A percentile compares a stretch with the other conserved stretches of the same genome.
These are phyloP conservation scores for Limosa lapponica DNA, from an alignment of 2,797 vertebrate genomes.

Conservation along the genomic window DNA sequence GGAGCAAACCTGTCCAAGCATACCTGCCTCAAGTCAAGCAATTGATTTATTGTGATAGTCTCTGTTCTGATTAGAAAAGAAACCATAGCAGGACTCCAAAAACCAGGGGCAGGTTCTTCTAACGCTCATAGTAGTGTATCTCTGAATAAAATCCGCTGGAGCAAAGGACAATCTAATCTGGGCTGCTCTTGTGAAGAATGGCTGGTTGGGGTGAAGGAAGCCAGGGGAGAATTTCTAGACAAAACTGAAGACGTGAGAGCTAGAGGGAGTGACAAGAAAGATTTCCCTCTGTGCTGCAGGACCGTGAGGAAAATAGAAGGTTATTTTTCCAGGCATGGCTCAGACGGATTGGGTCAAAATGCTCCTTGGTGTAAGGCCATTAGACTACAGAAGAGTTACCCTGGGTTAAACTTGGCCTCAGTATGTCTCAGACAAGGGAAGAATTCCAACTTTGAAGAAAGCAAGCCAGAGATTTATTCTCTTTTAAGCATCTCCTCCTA, in stretches of 20 bases:
- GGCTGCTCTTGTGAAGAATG: neutral
- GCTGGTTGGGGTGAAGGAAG: neutral
- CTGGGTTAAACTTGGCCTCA: slow-evolving; percentile 25
- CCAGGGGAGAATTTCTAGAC: neutral
- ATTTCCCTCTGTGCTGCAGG: neutral
- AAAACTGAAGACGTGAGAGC: neutral
- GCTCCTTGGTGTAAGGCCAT: neutral
- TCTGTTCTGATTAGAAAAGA: neutral
- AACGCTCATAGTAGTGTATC: neutral
- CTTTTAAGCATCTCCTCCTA: slow-evolving; percentile 47
- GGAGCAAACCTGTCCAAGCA: neutral
- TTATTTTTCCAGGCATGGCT: slow-evolving; percentile 35
- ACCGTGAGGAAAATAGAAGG: neutral
- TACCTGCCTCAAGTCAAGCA: neutral
- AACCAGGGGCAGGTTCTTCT: neutral
- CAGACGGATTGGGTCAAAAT: slow-evolving; percentile 30
- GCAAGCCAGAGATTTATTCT: slow-evolving; percentile 6
- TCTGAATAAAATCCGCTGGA: neutral
- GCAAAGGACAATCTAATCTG: neutral
- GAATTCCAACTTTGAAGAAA: slow-evolving; percentile 34
- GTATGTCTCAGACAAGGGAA: neutral
- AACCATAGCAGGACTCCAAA: neutral
- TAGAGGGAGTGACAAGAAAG: slow-evolving; percentile 16
- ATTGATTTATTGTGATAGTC: neutral
- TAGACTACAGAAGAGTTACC: slow-evolving; percentile 8